These are phyloP conservation scores for Cordilura impudica DNA, from an alignment of 2,888 invertebrate genomes.

Conservation along the genomic window DNA sequence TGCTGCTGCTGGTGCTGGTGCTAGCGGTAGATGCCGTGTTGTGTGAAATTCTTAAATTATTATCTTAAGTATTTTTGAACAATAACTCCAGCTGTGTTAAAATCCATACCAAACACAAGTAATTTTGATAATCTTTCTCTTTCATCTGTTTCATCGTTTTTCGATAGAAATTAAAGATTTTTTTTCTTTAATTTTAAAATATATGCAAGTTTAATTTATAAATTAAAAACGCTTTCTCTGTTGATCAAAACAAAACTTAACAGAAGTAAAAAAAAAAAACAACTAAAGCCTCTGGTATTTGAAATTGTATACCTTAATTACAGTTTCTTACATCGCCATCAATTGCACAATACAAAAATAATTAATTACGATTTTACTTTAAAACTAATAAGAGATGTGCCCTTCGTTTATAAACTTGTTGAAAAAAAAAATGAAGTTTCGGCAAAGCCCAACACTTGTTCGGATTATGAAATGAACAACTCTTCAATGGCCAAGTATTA, in stretches of 20 bases:
- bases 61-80: not conserved
- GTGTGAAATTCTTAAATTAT: conserved; percentile 24
- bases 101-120: not conserved
- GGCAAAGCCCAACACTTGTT: no score
- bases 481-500: no score
- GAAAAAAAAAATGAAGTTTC: no score
- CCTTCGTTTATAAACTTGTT: no score
- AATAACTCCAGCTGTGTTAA: conserved; percentile 45
- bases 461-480: no score
- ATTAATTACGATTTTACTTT: not conserved
- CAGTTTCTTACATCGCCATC: not conserved
- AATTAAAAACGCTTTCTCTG: conserved; percentile 56
- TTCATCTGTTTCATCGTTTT: not conserved
- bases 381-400: no score
- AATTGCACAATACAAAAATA: not conserved
- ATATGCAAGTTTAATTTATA: conserved; percentile 24
- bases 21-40: not conserved
- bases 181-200: not conserved
- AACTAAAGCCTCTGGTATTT: not conserved
- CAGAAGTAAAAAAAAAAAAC: not conserved
- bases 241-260: not conserved
- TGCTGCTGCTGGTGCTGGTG: not conserved
- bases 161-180: not conserved
- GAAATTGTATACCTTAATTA: conserved; percentile 14
- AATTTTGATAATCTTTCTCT: conserved; percentile 1